Evolutionary conservation across 2,113 vertebrate genomes (phyloP), one percentile per base, ranked within the genome.

Genomic region (Mixornis gularis): DNA sequence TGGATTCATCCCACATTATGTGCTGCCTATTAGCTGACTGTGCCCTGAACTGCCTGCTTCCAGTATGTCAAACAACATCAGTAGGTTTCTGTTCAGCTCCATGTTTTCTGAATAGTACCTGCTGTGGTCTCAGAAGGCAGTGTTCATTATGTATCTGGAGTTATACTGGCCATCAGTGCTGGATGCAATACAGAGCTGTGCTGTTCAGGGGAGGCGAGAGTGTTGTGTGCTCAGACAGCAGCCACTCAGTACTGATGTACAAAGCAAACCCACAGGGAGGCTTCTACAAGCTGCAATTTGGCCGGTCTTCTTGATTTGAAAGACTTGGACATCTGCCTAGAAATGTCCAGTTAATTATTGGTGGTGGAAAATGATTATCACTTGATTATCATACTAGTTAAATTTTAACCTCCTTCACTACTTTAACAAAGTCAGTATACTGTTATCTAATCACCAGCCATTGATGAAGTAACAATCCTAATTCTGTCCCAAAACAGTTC

Each of bases 211-310:
- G 38, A 36, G 68, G 77, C 1, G 5, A 5, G n/a, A 52, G 40
- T 3, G 26, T 16, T 40, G 30, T 72, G 29, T 10, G 40, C 56
- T 71, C 72, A 63, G 60, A 12, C 16, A 49, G 62, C 56, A 85
- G 72, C 41, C 60, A 11, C 52, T 78, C 52, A 24, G 36, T 65
- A 36, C 60, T 41, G 62, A 88, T 59, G 76, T 46, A 60, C 25
- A 64, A 81, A 79, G n/a, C 87, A 87, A 83, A 68, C 32, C 76
- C 79, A 81, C 38, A 63, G 79, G 68, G 86, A 92, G 20, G 38
- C 24, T 91, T 92, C 85, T 71, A 68, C 64, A 80, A 80, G 60
- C 85, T 93, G 88, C 64, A 68, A 53, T 92, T 93, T 95, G 95
- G 76, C 83, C 6, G 3, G 19, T 38, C 22, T 56, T 24, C 40